A percentile compares a stretch with the other conserved stretches of the same genome.
phyloP scores from a whole-genome alignment of 2,113 vertebrate species.

The Thunnus maccoyii region DNA sequence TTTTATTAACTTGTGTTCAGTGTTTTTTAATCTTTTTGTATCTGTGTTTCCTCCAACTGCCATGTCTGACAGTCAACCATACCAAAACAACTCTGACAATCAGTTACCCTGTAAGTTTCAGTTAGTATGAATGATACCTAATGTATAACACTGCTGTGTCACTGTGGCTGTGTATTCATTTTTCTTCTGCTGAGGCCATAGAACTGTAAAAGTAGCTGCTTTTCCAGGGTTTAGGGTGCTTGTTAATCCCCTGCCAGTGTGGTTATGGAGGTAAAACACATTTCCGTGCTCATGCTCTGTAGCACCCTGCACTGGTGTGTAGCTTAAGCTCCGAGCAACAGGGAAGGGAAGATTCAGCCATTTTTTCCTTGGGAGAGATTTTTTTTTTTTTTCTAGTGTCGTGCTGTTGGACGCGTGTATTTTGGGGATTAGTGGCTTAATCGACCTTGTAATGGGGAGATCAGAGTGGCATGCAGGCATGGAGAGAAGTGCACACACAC shows the following conservation, averaged over 20 bases:
- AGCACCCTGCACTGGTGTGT: conserved; percentile 75
- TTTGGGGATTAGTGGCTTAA: conserved; percentile 89
- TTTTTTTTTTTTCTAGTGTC: conserved; percentile 71
- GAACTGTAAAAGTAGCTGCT: conserved; percentile 73
- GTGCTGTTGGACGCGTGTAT: conserved; percentile 86
- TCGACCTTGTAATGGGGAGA: conserved; percentile 90
- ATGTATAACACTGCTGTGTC: conserved; percentile 53
- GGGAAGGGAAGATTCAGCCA: conserved; percentile 74
- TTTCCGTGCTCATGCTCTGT: conserved; percentile 79
- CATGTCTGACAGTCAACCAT: background rate
- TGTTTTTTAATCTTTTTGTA: background rate
- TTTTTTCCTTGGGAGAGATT: conserved; percentile 71
- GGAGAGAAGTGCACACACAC: conserved; percentile 76
- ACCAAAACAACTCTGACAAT: conserved; percentile 21
- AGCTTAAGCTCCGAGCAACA: conserved; percentile 82
- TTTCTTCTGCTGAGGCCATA: conserved; percentile 52
- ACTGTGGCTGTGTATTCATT: conserved; percentile 53
- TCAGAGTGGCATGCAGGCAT: conserved; percentile 85
- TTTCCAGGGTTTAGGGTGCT: conserved; percentile 76
- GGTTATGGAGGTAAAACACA: conserved; percentile 81
- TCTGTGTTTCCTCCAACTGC: background rate
- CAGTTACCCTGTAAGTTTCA: conserved; percentile 26
- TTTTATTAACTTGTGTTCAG: conserved; percentile 17
- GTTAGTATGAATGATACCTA: conserved; percentile 39
- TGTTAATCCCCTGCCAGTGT: conserved; percentile 81